Evolutionary conservation across 2,888 invertebrate genomes (phyloP).

Genomic region (Eupithecia centaureata): DNA sequence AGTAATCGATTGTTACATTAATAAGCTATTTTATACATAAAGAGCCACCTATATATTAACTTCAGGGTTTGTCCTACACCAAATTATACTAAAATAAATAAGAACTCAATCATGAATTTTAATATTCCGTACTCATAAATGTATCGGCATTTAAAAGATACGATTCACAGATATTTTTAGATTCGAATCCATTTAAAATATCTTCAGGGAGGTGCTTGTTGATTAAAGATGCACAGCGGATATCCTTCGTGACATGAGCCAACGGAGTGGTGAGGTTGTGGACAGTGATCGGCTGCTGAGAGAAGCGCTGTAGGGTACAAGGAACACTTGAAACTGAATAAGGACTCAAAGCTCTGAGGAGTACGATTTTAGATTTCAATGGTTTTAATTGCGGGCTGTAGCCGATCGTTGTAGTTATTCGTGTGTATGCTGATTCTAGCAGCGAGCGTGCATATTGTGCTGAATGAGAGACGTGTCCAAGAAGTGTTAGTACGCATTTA

Average conservation of each 20-base stretch:
- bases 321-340: slow-evolving; percentile 3
- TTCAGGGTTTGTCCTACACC: background rate
- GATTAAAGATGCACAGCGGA: slow-evolving; percentile 51
- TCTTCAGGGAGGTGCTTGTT: slow-evolving; percentile 55
- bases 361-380: slow-evolving; percentile 52
- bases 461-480: slow-evolving; percentile 60
- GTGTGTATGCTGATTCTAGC: slow-evolving; percentile 54
- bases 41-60: background rate
- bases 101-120: background rate
- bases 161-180: slow-evolving; percentile 57
- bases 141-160: slow-evolving; percentile 51
- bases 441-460: slow-evolving; percentile 58
- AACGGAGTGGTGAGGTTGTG: slow-evolving; percentile 46
- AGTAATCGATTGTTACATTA: background rate
- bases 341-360: slow-evolving; percentile 46
- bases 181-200: slow-evolving; percentile 50
- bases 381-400: slow-evolving; percentile 38
- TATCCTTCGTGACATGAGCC: slow-evolving; percentile 24
- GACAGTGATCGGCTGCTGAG: slow-evolving; percentile 46
- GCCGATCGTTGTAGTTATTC: slow-evolving; percentile 44
- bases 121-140: slow-evolving; percentile 42
- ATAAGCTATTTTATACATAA: background rate
- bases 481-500: slow-evolving; percentile 50
- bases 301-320: slow-evolving; percentile 41
- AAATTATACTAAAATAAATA: background rate